Evolutionary conservation across 2,113 vertebrate species (phyloP).

Genomic region (Heterocephalus glaber): DNA sequence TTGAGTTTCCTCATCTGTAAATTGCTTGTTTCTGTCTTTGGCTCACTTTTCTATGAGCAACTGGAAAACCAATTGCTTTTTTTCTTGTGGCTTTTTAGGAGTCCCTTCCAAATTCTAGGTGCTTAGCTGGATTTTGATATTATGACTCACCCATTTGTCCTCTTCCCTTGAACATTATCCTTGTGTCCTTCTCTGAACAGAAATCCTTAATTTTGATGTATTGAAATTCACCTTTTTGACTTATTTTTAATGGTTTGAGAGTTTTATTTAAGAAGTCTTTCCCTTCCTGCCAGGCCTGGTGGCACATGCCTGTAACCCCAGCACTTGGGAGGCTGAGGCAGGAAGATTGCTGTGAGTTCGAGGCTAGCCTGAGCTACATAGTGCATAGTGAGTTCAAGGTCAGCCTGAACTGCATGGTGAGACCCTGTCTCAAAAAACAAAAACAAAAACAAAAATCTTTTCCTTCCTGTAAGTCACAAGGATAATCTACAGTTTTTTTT

Average conservation of each 20-base stretch:
- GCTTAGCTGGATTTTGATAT: background rate
- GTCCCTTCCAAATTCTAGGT: background rate
- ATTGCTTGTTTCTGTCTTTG: background rate
- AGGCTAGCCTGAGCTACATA: background rate
- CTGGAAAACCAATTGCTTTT: background rate
- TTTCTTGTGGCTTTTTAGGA: background rate
- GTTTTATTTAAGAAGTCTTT: conserved; percentile 6
- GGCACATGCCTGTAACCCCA: background rate
- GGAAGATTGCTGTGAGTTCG: background rate
- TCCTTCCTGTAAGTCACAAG: background rate
- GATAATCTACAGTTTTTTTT: background rate
- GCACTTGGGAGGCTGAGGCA: background rate
- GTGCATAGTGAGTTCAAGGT: background rate
- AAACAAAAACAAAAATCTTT: background rate
- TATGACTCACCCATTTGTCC: background rate
- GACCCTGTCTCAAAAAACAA: background rate
- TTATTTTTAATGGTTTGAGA: background rate
- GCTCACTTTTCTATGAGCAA: background rate
- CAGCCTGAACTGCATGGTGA: background rate
- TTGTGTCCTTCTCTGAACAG: background rate
- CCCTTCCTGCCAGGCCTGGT: background rate
- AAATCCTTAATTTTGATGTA: conserved; percentile 5
- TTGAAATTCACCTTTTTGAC: conserved; percentile 3
- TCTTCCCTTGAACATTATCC: background rate
- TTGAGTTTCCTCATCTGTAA: background rate